Percentiles rank a stretch among this genome's conserved stretches.
phyloP scores from a whole-genome alignment of 2,113 vertebrate genomes.

The Pipa parva region DNA sequence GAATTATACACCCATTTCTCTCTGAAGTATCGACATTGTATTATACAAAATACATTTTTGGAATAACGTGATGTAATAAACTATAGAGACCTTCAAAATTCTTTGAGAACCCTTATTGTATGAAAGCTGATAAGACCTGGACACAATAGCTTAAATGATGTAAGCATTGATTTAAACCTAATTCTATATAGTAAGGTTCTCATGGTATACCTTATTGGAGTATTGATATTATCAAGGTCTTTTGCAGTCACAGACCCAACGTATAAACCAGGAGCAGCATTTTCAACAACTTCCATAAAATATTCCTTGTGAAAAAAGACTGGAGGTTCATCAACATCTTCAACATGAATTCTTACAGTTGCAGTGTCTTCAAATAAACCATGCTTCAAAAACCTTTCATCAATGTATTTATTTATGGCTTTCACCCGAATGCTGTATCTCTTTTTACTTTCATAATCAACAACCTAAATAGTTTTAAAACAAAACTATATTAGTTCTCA shows the following conservation, averaged over 20 bases:
- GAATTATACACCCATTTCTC: no score
- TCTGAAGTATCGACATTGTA: no score
- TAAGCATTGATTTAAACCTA: no score
- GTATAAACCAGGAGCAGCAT: slow-evolving; percentile 51
- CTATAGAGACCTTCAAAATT: no score
- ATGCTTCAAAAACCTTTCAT: slow-evolving; percentile 59
- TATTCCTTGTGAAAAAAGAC: slow-evolving; percentile 66
- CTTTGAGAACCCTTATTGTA: no score
- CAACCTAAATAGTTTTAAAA: slow-evolving; percentile 54
- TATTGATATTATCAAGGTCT: slow-evolving; percentile 73
- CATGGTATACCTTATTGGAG: slow-evolving; percentile 70
- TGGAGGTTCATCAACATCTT: slow-evolving; percentile 86
- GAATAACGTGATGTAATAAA: no score
- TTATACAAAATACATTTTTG: no score
- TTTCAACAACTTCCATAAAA: slow-evolving; percentile 77
- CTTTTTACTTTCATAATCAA: slow-evolving; percentile 81
- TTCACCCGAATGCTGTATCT: slow-evolving; percentile 70
- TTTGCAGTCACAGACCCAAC: slow-evolving; percentile 72
- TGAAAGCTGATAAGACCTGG: no score
- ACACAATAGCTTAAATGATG: no score
- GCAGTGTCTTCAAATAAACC: slow-evolving; percentile 70
- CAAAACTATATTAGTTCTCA: no score
- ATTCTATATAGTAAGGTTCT: no score
- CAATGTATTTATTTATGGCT: slow-evolving; percentile 70
- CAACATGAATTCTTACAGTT: slow-evolving; percentile 75